phyloP scores from a whole-genome alignment of 2,797 vertebrate species.

The Helicolenus hilgendorfi region DNA sequence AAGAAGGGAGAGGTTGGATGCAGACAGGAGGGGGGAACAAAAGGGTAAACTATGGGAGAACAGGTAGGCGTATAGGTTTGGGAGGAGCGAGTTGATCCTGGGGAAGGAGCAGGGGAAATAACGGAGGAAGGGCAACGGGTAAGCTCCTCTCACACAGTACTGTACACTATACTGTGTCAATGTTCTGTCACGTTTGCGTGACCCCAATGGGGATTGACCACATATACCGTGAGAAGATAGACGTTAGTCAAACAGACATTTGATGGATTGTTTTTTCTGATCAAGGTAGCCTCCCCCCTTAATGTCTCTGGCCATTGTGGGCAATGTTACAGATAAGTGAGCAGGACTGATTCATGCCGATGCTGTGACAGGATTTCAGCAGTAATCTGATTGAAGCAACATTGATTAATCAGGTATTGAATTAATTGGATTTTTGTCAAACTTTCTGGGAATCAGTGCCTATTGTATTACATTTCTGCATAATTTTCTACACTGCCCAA shows the following conservation, averaged over 20 bases:
- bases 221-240: not conserved
- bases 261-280: not conserved
- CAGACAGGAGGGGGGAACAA: not conserved
- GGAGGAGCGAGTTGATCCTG: not conserved
- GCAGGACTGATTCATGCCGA: not conserved
- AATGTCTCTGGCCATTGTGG: not conserved
- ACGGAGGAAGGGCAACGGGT: not conserved
- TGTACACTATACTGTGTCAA: too few relatives aligned
- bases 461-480: not conserved
- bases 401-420: not conserved
- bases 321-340: not conserved
- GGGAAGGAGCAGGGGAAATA: not conserved
- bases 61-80: constrained; percentile 33
- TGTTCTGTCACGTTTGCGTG: too few relatives aligned
- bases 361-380: not conserved
- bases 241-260: not conserved
- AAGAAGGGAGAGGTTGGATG: constrained; percentile 27
- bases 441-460: not conserved
- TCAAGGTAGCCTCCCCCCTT: not conserved
- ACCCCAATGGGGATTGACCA: not conserved
- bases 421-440: not conserved
- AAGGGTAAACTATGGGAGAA: not conserved
- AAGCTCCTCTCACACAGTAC: not conserved
- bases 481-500: not conserved
- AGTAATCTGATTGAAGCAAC: not conserved